These are phyloP conservation scores for Nymphicus hollandicus DNA, from an alignment of 2,113 vertebrate species.

Conservation along the genomic window DNA sequence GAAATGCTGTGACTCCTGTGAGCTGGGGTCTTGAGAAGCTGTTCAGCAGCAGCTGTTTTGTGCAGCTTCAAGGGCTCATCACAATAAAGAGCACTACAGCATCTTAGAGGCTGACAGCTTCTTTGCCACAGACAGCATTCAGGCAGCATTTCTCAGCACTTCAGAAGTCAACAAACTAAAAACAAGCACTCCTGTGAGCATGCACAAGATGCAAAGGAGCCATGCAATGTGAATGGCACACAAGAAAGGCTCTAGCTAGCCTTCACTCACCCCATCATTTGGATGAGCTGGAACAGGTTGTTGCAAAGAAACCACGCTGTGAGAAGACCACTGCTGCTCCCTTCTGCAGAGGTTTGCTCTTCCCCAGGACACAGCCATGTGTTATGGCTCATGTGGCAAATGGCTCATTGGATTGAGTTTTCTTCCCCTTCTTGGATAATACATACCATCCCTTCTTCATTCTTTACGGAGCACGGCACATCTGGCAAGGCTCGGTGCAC, in stretches of 20 bases:
- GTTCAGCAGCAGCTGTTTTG: not conserved
- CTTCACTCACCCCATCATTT: not conserved
- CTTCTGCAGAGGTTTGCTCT: not conserved
- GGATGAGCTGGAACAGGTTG: not conserved
- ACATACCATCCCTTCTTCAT: not conserved
- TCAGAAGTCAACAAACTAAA: not conserved
- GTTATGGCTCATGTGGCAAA: not conserved
- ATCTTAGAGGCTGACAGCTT: not conserved
- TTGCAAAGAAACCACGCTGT: not conserved
- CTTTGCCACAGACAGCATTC: not conserved
- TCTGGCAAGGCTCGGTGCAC: not conserved
- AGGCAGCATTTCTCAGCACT: not conserved
- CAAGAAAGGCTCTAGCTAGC: not conserved
- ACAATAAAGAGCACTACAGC: not conserved
- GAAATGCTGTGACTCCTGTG: not conserved
- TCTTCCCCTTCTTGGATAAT: not conserved
- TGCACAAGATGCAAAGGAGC: not conserved
- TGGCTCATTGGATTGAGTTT: not conserved
- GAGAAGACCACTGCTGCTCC: not conserved
- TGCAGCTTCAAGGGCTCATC: not conserved
- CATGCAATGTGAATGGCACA: not conserved
- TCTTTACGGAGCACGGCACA: rapidly evolving
- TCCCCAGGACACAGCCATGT: not conserved
- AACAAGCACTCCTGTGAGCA: not conserved
- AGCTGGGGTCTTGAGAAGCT: not conserved